Evolutionary conservation across 1,140 invertebrate species (phyloP), one percentile per base, ranked within the genome.

Genomic region (Habropoda laboriosa): DNA sequence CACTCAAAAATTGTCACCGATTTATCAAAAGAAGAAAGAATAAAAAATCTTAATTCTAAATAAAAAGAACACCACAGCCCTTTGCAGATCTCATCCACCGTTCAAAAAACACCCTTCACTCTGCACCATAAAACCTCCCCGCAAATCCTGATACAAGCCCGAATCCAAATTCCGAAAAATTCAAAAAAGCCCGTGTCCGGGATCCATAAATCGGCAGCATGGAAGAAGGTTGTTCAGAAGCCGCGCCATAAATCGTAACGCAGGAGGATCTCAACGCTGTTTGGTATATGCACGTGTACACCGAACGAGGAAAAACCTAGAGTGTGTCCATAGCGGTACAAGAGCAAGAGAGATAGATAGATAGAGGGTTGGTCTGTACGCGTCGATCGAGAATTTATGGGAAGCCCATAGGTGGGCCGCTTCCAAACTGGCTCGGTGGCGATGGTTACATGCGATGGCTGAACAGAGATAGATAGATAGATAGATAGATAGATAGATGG

Each of bases 381-480:
- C 74, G 76, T 90, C 89, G 89, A 91, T 90, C 82, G 38, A 70
- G 84, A 89, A 90, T 91, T 90, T 90, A 89, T 86, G 86, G 74
- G 42, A 61, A 70, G 74, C 45, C 79, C 55, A 77, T 68, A 74
- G 82, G 42, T 81, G 76, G 79, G 51, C 51, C 30, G 42, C 42
- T 74, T 76, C 63, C 67, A 55, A 55, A 70, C 35, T n/a, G n/a
- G 72, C 24, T 80, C 40, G 63, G 60, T 35, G 76, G 27, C 38
- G 53, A 67, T 58, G 67, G 75, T 35, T 58, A 68, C 64, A 68
- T 45, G 47, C 24, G 24, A 8, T n/a, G 10, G 40, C 18, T 27
- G 27, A 42, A 35, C 5, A 27, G 27, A 47, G 27, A 64, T 18
- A 40, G 38, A 63, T 6, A 4, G 16, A 8, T 16, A 13, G 57